Evolutionary conservation across 2,797 vertebrate species (phyloP).

Genomic region (Spinus olivaceus): DNA sequence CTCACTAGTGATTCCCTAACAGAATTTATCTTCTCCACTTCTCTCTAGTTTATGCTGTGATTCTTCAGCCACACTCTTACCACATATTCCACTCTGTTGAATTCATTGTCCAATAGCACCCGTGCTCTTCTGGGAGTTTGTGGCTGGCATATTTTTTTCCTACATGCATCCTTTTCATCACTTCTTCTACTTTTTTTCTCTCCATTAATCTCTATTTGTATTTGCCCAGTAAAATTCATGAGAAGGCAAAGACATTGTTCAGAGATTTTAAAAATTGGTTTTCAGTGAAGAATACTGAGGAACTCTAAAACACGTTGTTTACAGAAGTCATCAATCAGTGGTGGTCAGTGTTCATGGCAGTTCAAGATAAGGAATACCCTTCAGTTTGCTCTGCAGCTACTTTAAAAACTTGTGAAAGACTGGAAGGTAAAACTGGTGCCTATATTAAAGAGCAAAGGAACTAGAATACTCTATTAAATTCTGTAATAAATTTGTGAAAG

Average conservation of each 20-base stretch:
- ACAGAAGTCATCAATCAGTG: not conserved
- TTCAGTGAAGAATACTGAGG: not conserved
- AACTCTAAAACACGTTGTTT: not conserved
- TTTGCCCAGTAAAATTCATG: not conserved
- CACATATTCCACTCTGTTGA: not conserved
- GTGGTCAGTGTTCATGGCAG: not conserved
- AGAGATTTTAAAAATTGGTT: not conserved
- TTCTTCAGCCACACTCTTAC: not conserved
- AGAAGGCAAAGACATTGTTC: not conserved
- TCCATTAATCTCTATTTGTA: not conserved
- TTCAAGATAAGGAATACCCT: not conserved
- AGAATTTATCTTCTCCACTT: not conserved
- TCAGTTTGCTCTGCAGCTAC: not conserved
- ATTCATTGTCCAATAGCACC: not conserved
- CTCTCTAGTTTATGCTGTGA: not conserved
- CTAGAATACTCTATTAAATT: not conserved
- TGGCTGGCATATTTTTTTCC: not conserved
- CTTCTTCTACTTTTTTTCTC: not conserved
- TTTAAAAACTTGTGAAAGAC: not conserved
- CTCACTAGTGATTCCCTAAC: not conserved
- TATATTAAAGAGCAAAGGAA: not conserved
- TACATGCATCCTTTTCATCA: not conserved
- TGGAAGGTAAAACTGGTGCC: not conserved
- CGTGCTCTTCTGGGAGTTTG: not conserved
- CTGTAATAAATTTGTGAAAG: not conserved